phyloP scores from a whole-genome alignment of 2,888 invertebrate species.

The Opisthograptis luteolata region DNA sequence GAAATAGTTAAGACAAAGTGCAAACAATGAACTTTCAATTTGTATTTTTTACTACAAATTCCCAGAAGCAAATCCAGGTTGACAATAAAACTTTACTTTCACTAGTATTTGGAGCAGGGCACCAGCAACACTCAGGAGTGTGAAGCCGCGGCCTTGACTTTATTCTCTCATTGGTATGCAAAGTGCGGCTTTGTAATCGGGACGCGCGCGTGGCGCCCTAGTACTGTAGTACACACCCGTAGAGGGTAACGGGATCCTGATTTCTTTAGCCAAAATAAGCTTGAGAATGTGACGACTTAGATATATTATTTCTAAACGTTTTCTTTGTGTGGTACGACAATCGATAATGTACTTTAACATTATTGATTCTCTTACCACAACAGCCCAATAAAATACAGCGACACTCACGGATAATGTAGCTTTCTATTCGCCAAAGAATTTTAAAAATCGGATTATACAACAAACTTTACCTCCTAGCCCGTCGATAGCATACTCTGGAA shows the following conservation, averaged over 20 bases:
- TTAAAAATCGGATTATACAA: too few relatives aligned
- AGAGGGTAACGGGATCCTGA: conserved; percentile 20
- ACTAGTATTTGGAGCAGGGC: conserved; percentile 34
- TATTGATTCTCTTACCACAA: too few relatives aligned
- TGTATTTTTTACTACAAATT: neutral
- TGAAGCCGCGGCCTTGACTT: conserved; percentile 35
- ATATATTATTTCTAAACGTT: conserved; percentile 2
- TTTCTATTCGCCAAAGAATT: too few relatives aligned
- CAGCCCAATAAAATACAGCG: too few relatives aligned
- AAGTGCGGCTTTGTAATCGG: conserved; percentile 44
- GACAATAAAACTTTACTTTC: conserved; percentile 32
- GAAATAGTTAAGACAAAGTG: neutral
- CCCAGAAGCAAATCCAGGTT: neutral
- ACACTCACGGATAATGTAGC: too few relatives aligned
- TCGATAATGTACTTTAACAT: neutral
- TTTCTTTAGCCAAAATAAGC: conserved; percentile 22
- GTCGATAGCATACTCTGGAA: too few relatives aligned
- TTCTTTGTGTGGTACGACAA: conserved; percentile 8
- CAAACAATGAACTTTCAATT: neutral
- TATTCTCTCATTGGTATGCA: conserved; percentile 22
- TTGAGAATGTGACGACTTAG: conserved; percentile 31
- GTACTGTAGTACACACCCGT: conserved; percentile 34
- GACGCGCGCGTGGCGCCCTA: conserved; percentile 48
- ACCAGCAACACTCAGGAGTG: conserved; percentile 21
- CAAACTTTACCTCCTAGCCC: too few relatives aligned